phyloP scores from a whole-genome alignment of 1,140 invertebrate species.

The Triops cancriformis region DNA sequence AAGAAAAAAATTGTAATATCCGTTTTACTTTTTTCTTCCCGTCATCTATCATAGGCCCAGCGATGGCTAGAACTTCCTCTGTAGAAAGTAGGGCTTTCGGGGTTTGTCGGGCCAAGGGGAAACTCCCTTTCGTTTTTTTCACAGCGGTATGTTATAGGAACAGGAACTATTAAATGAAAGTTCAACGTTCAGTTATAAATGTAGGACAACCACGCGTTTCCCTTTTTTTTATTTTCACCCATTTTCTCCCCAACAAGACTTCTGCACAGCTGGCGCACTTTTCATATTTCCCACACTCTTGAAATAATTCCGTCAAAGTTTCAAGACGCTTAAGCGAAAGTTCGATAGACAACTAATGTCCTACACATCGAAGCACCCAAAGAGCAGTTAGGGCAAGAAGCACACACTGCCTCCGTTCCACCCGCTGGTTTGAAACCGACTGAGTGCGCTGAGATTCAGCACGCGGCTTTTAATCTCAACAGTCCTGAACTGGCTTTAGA shows the following conservation, averaged over 20 bases:
- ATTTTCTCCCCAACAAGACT: not conserved
- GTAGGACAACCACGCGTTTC: not conserved
- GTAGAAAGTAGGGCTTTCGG: not conserved
- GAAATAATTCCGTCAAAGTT: not conserved
- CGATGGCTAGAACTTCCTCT: not conserved
- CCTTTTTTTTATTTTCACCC: not conserved
- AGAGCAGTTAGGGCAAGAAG: no score
- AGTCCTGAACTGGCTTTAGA: not conserved
- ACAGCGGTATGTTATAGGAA: not conserved
- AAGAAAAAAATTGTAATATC: constrained; percentile 1
- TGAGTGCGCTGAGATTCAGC: no score
- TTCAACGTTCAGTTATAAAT: constrained; percentile 5
- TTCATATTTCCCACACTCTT: not conserved
- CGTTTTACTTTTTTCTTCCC: not conserved
- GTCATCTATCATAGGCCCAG: not conserved
- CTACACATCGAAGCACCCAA: no score
- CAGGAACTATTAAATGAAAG: constrained; percentile 14
- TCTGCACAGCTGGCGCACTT: not conserved
- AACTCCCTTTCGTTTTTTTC: not conserved
- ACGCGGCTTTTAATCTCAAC: no score
- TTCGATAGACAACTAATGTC: no score
- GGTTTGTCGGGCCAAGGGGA: not conserved
- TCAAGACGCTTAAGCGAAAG: not conserved
- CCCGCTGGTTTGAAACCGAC: no score
- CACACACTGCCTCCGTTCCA: no score